Evolutionary conservation across 2,888 invertebrate genomes (phyloP).

Genomic region (Plusia festucae): DNA sequence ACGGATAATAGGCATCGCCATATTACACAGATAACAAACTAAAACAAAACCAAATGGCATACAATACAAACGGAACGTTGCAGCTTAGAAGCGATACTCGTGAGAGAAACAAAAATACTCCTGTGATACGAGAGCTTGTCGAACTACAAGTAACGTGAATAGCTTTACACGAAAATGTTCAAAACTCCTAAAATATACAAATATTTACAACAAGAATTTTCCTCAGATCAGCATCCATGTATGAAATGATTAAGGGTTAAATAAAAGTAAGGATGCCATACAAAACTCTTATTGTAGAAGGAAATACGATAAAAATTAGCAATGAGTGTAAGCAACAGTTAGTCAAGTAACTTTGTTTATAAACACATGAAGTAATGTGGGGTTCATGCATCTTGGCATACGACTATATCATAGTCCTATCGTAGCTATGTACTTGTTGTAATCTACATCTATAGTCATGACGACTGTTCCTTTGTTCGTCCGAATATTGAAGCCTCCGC

Average conservation of each 20-base stretch:
- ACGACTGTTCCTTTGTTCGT: slow-evolving; percentile 85
- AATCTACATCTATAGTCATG: slow-evolving; percentile 87
- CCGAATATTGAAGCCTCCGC: slow-evolving; percentile 81
- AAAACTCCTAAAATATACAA: slow-evolving; percentile 44
- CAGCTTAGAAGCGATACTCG: slow-evolving; percentile 72
- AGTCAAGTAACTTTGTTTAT: slow-evolving; percentile 89
- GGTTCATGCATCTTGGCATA: slow-evolving; percentile 83
- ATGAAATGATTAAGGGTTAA: slow-evolving; percentile 25
- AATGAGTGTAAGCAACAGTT: slow-evolving; percentile 80
- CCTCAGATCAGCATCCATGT: slow-evolving; percentile 46
- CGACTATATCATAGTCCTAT: slow-evolving; percentile 75
- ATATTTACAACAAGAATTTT: slow-evolving; percentile 69
- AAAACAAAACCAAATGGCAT: slow-evolving; percentile 65
- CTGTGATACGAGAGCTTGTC: slow-evolving; percentile 57
- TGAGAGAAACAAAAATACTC: slow-evolving; percentile 66
- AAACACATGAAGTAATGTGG: slow-evolving; percentile 88
- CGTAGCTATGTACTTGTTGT: slow-evolving; percentile 70
- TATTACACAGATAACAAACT: slow-evolving; percentile 65
- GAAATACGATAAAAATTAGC: slow-evolving; percentile 65
- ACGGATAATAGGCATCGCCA: slow-evolving; percentile 71
- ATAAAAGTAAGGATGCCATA: slow-evolving; percentile 54
- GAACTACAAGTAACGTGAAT: slow-evolving; percentile 60
- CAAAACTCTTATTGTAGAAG: slow-evolving; percentile 75
- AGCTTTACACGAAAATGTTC: slow-evolving; percentile 54
- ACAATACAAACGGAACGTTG: slow-evolving; percentile 66